Evolutionary conservation across 2,888 invertebrate species (phyloP), one percentile per base, ranked within the genome.

Genomic region (Escarpia spicata): DNA sequence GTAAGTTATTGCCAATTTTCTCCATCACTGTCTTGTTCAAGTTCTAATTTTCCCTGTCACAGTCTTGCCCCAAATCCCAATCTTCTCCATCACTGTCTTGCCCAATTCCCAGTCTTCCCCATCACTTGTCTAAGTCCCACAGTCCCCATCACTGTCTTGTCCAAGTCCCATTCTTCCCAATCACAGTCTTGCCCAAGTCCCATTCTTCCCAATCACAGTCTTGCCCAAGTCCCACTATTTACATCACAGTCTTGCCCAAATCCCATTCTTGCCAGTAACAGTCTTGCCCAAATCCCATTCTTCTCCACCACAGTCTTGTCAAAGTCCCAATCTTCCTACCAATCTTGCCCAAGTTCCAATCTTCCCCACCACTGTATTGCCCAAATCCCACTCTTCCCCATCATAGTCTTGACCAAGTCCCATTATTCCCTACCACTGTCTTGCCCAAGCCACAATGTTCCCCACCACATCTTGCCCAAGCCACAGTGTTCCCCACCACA

Each of bases 1-100:
- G 96, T 96, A 93, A 93, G 92, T 43, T 12, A 43, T 4, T 52
- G 15, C 19, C 26, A 75, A 19, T 75, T 26, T 75, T 26, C n/a
- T 26, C 75, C 4, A 52, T 12, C 4, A 52, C 52, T 75, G 75
- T 75, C 75, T 75, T 26, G 26, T 2, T 26, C 52, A 52, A 52
- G 52, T 52, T 12, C 52, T 0, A 52, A 0, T 52, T 3, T 52
- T 52, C 52, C 52, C 52, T 12, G 12, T 12, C 52, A 52, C 3
- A 12, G 52, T 52, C 52, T 52, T 52, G 52, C 37, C 4, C 52
- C 52, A 52, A 52, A 12, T 52, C 52, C 52, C 52, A 52, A 2
- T 52, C 52, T 52, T 52, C 52, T 0, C 3, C 52, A 52, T 12
- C 52, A 52, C 2, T 3, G 3, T 60, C 60, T 60, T 60, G 60